Percentiles rank a stretch among this genome's conserved stretches.
These are phyloP conservation scores for Thymallus thymallus DNA, from an alignment of 2,113 vertebrate genomes.

Conservation along the genomic window DNA sequence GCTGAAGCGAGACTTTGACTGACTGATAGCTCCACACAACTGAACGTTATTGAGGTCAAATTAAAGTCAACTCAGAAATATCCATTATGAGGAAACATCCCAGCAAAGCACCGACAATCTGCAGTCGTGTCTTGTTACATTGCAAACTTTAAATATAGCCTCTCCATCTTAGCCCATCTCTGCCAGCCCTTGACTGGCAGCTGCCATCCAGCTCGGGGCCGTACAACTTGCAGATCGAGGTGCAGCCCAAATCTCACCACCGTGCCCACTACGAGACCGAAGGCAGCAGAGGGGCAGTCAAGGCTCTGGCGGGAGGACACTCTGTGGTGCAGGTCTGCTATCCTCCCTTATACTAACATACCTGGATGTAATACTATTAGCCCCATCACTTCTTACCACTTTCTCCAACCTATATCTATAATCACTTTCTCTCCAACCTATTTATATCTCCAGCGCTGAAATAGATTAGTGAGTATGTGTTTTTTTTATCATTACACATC, in stretches of 20 bases:
- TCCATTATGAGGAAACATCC: not conserved
- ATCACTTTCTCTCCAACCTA: not conserved
- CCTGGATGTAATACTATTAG: conserved; percentile 11
- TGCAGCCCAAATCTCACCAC: conserved; percentile 97
- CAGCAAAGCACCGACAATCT: not conserved
- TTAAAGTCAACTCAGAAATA: no score
- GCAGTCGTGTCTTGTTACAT: not conserved
- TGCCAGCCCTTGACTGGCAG: conserved; percentile 97
- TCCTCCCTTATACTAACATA: conserved; percentile 44
- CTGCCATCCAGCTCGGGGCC: conserved; percentile 92
- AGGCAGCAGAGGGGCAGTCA: conserved; percentile 95
- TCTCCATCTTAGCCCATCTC: conserved; percentile 77
- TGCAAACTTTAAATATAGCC: not conserved
- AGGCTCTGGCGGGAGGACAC: conserved; percentile 91
- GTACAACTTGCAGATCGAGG: conserved; percentile 90
- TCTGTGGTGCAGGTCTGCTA: conserved; percentile 75
- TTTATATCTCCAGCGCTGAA: conserved; percentile 29
- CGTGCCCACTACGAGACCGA: conserved; percentile 97
- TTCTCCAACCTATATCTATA: not conserved
- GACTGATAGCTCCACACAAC: not conserved
- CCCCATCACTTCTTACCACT: conserved; percentile 29
- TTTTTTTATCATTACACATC: conserved; percentile 14
- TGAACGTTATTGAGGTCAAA: no score
- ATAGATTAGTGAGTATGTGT: conserved; percentile 19
- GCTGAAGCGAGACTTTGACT: conserved; percentile 18